Percentiles rank a stretch among this genome's conserved stretches.
phyloP scores from a whole-genome alignment of 2,888 invertebrate species.

The Sarcophaga subvicina region DNA sequence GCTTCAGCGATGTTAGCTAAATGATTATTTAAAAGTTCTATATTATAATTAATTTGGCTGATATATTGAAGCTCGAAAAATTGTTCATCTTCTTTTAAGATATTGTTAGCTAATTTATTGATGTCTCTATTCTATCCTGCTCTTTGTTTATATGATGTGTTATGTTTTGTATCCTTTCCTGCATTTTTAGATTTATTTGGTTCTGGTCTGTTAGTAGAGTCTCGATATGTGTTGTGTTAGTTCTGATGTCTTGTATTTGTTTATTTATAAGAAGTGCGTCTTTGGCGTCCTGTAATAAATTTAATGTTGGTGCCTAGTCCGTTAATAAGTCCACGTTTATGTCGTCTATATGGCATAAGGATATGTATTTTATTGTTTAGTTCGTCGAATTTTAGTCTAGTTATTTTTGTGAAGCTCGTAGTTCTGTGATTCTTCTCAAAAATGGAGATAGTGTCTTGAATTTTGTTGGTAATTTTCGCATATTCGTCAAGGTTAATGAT shows the following conservation, averaged over 20 bases:
- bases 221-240: conserved; percentile 12
- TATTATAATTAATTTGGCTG: conserved; percentile 32
- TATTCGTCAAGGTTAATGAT: conserved; percentile 11
- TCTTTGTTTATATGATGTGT: conserved; percentile 24
- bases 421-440: not conserved
- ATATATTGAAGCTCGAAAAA: no score
- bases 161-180: not conserved
- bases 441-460: not conserved
- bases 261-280: not conserved
- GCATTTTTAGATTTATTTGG: not conserved
- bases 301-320: conserved; percentile 59
- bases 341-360: conserved; percentile 21
- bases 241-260: conserved; percentile 24
- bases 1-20: conserved; percentile 59
- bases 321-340: conserved; percentile 53
- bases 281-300: conserved; percentile 57
- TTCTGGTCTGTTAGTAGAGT: conserved; percentile 18
- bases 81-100: no score
- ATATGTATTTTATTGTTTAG: conserved; percentile 35
- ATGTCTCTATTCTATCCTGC: conserved; percentile 10
- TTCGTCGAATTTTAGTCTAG: conserved; percentile 45
- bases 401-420: conserved; percentile 25
- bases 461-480: not conserved
- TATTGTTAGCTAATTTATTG: conserved; percentile 19
- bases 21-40: conserved; percentile 55